Conservation (phyloP, 2,888 invertebrate species). For the Eristalinus aeneus region DNA sequence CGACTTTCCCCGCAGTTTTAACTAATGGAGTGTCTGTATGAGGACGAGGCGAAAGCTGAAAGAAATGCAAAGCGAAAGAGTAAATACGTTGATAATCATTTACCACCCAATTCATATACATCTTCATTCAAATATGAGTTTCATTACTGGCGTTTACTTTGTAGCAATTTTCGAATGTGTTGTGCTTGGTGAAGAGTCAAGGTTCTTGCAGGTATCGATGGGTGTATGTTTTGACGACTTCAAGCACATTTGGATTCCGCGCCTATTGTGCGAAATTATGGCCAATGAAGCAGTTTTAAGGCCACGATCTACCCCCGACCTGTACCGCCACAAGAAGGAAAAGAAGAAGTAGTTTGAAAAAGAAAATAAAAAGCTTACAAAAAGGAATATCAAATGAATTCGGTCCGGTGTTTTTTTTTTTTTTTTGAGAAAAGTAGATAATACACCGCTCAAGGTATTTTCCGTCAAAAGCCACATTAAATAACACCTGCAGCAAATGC, state of each 20-base stretch:
- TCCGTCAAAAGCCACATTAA: no score
- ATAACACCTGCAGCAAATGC: no score
- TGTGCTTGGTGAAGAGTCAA: not conserved
- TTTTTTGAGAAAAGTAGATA: no score
- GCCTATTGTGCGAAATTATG: not conserved
- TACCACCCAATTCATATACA: slow-evolving; percentile 53
- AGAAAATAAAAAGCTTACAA: no score
- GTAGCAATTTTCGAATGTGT: not conserved
- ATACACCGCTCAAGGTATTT: no score
- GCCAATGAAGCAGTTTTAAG: not conserved
- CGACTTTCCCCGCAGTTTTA: not conserved
- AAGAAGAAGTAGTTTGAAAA: no score
- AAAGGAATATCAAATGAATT: no score
- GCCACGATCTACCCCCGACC: no score
- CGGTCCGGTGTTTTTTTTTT: no score
- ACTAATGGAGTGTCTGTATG: slow-evolving; percentile 7
- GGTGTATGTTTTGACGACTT: not conserved
- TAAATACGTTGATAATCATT: slow-evolving; percentile 58
- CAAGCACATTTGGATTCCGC: not conserved
- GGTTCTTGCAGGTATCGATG: not conserved
- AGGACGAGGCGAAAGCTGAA: slow-evolving; percentile 13
- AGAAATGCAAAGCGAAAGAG: slow-evolving; percentile 25
- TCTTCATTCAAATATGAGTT: slow-evolving; percentile 36
- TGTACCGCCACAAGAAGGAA: no score
- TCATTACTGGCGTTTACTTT: not conserved